Evolutionary conservation across 1,140 invertebrate genomes (phyloP).

Genomic region (Bombus ignitus): DNA sequence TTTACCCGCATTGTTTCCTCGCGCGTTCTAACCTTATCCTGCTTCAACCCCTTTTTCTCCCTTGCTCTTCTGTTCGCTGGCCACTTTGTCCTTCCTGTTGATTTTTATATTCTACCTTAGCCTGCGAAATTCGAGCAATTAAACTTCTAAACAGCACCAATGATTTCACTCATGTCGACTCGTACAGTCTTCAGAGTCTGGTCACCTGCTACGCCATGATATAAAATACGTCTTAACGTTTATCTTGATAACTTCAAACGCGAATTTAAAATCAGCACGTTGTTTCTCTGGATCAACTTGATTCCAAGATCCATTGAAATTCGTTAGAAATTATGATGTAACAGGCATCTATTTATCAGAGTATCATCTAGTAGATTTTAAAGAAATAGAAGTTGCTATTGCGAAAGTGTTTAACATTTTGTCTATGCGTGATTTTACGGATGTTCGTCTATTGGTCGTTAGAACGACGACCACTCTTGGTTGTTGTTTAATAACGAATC

Average conservation of each 20-base stretch:
- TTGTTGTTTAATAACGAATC: not conserved
- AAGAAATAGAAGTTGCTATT: not conserved
- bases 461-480: not conserved
- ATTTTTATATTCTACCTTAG: slow-evolving; percentile 32
- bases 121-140: slow-evolving; percentile 42
- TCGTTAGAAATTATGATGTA: not conserved
- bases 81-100: not conserved
- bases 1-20: slow-evolving; percentile 41
- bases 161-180: slow-evolving; percentile 49
- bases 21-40: not conserved
- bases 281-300: not conserved
- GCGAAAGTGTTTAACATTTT: not conserved
- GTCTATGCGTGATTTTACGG: not conserved
- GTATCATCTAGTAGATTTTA: not conserved
- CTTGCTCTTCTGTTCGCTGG: not conserved
- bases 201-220: not conserved
- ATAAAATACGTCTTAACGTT: no score
- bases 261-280: not conserved
- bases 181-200: not conserved
- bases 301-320: not conserved
- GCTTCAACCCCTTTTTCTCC: not conserved
- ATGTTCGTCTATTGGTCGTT: not conserved
- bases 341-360: not conserved
- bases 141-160: slow-evolving; percentile 76
- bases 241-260: not conserved